A percentile compares a stretch with the other conserved stretches of the same genome.
Evolutionary conservation across 2,888 invertebrate species (phyloP).

Genomic region (Petrolisthes manimaculis): DNA sequence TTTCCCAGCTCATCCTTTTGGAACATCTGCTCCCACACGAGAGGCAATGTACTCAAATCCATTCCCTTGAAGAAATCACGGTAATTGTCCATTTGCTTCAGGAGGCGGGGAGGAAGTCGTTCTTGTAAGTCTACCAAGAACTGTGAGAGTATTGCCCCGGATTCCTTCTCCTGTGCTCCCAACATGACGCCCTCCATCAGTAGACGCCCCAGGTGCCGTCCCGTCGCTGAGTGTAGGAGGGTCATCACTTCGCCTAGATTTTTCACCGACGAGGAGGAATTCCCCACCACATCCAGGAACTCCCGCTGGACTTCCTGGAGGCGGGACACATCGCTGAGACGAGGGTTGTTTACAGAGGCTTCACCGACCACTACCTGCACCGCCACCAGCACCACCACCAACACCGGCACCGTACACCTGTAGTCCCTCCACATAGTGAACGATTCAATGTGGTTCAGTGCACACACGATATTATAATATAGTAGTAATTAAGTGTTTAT

Average conservation of each 20-base stretch:
- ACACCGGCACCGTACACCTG: constrained; percentile 1
- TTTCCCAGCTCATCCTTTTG: constrained; percentile 42
- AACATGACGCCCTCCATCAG: constrained; percentile 50
- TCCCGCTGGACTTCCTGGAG: constrained; percentile 33
- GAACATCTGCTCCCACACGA: constrained; percentile 39
- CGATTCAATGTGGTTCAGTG: not conserved
- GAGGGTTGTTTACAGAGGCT: not conserved
- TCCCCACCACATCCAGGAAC: constrained; percentile 44
- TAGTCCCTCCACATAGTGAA: not conserved
- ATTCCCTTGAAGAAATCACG: constrained; percentile 35
- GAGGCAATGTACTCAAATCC: constrained; percentile 42
- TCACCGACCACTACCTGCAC: not conserved
- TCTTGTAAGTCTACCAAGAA: constrained; percentile 44
- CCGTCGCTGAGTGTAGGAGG: constrained; percentile 35
- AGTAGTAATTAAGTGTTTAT: not conserved
- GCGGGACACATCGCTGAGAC: not conserved
- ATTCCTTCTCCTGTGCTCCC: constrained; percentile 34
- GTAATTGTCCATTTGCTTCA: constrained; percentile 27
- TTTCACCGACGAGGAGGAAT: constrained; percentile 23
- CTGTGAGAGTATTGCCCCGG: constrained; percentile 13
- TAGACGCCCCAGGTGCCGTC: constrained; percentile 37
- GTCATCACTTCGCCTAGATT: constrained; percentile 30
- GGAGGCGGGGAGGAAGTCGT: constrained; percentile 30
- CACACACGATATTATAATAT: not conserved
- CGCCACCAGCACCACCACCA: not conserved